Evolutionary conservation across 2,797 vertebrate species (phyloP), one percentile per base, ranked within the genome.

Genomic region (Leuciscus waleckii): DNA sequence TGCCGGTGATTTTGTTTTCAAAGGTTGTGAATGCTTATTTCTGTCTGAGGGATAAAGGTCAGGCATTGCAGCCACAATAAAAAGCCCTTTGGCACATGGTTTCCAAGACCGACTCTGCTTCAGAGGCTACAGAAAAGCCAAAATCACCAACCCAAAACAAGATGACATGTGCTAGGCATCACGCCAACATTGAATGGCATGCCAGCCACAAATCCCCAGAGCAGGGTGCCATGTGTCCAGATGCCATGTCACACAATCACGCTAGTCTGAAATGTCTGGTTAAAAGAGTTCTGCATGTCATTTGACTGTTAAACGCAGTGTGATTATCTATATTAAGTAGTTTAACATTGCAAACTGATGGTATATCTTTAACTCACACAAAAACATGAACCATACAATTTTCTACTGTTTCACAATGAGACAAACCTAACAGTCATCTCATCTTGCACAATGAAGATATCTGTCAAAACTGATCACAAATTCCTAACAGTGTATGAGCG

Each of bases 71-170:
- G 89, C 82, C 82, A 7, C 89, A 87, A 77, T 86, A 86, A 91
- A 89, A 83, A 81, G 88, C 89, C 89, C 88, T 74, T 58, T 74
- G 37, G 51, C 46, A 80, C 49, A 54, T 43, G 21, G 46, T 92
- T 91, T 93, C 91, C 89, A 87, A 92, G 93, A 92, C 85, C 86
- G 68, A 90, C 74, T 54, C 89, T 79, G 89, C 79, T 88, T 90
- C 75, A 79, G 87, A 19, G 90, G 29, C 81, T 73, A 69, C 49
- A 90, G 78, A 92, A 87, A 91, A 90, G 54, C 65, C 87, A 78
- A 82, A 90, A 89, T 87, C 84, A 82, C 84, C 87, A 90, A 81
- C 85, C 75, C 79, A 73, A 76, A 43, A n/a, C 87, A 74, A 89
- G 79, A 85, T 37, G 78, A 71, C 90, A 82, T 41, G 68, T 63